phyloP scores from a whole-genome alignment of 2,113 vertebrate genomes.

The Archilochus colubris region DNA sequence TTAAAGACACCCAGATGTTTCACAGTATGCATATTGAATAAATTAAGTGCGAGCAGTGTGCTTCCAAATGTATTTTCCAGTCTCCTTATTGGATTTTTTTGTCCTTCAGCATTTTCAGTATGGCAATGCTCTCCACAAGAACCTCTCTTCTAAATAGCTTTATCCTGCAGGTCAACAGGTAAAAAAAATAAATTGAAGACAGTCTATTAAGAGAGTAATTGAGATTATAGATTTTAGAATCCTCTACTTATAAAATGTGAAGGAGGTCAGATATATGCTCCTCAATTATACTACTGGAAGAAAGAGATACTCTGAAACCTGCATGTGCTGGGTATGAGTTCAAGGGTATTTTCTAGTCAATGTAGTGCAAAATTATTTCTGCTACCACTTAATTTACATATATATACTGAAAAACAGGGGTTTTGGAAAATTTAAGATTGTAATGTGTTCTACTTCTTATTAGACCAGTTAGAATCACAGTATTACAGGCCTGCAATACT shows the following conservation, averaged over 20 bases:
- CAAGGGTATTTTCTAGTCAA: not conserved
- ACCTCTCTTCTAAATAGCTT: conserved; percentile 48
- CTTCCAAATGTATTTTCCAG: not conserved
- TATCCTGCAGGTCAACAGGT: conserved; percentile 35
- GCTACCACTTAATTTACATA: not conserved
- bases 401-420: not conserved
- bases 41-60: not conserved
- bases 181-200: not conserved
- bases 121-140: not conserved
- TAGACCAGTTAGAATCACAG: not conserved
- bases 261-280: conserved; percentile 34
- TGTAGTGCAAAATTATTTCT: not conserved
- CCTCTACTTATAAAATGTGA: not conserved
- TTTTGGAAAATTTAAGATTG: not conserved
- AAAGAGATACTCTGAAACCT: not conserved
- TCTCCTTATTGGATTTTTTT: conserved; percentile 42
- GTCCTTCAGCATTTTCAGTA: conserved; percentile 61
- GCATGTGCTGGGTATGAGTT: not conserved
- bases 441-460: not conserved
- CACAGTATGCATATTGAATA: not conserved
- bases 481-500: not conserved
- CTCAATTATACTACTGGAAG: not conserved
- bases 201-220: conserved; percentile 54
- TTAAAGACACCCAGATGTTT: conserved; percentile 18
- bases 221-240: conserved; percentile 57